phyloP scores from a whole-genome alignment of 2,888 invertebrate genomes.

The Mesochorus sp. region DNA sequence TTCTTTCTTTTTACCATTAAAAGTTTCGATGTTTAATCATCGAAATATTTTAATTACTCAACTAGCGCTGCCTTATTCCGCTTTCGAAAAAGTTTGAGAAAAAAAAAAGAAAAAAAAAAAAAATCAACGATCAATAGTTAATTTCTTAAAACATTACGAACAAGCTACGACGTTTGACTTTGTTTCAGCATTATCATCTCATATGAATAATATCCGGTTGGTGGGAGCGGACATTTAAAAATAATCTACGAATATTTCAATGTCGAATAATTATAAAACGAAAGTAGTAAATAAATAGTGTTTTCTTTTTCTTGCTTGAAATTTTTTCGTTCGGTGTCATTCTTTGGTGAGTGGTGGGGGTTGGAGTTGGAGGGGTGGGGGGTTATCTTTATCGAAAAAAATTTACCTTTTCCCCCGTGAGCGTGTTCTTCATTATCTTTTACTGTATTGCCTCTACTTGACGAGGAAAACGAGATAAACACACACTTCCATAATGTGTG shows the following conservation, averaged over 20 bases:
- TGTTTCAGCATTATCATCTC: conserved; percentile 44
- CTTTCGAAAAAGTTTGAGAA: too few species aligned
- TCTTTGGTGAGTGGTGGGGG: too few species aligned
- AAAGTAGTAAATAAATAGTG: neutral
- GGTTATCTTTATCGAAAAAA: neutral
- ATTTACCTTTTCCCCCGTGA: conserved; percentile 2
- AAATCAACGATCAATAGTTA: neutral
- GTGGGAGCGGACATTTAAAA: neutral
- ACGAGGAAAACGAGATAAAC: conserved; percentile 54
- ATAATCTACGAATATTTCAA: neutral
- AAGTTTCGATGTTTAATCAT: too few species aligned
- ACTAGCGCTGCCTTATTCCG: too few species aligned
- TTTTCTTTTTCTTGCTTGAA: neutral
- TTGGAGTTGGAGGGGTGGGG: too few species aligned
- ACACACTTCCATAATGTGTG: too few species aligned
- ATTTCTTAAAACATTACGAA: too few species aligned
- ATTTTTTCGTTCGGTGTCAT: neutral
- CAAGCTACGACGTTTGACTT: too few species aligned
- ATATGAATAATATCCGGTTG: neutral
- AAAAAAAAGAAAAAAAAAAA: neutral
- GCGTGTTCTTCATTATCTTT: conserved; percentile 54
- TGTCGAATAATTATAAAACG: neutral
- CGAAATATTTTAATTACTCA: too few species aligned
- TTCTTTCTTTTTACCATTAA: too few species aligned
- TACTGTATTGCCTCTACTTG: conserved; percentile 56